A percentile compares a stretch with the other conserved stretches of the same genome.
Conservation (phyloP, 2,797 vertebrate species). For the Cichlasoma orientale region DNA sequence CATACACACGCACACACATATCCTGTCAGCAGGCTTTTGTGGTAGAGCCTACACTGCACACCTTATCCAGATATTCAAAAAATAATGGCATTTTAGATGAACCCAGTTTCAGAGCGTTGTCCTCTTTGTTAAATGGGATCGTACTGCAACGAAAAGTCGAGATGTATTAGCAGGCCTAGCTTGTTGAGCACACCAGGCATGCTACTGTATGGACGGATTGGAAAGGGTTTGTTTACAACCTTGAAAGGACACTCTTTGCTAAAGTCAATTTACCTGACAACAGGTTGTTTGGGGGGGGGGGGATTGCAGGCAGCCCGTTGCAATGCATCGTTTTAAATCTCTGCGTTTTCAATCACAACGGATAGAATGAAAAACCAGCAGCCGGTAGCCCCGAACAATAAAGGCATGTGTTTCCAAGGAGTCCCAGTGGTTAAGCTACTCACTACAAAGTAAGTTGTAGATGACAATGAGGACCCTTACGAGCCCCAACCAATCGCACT, state of each 20-base stretch:
- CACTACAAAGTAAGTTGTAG: slow-evolving; percentile 62
- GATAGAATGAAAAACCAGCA: background rate
- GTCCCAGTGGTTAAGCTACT: slow-evolving; percentile 27
- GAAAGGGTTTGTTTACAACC: slow-evolving; percentile 69
- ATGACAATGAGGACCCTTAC: slow-evolving; percentile 47
- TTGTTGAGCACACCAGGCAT: slow-evolving; percentile 61
- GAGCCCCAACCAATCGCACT: slow-evolving; percentile 37
- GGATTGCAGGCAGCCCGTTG: slow-evolving; percentile 13
- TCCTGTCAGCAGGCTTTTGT: slow-evolving; percentile 38
- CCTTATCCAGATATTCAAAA: slow-evolving; percentile 13
- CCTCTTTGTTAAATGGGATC: slow-evolving; percentile 43
- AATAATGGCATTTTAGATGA: slow-evolving; percentile 17
- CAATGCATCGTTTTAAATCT: slow-evolving; percentile 23
- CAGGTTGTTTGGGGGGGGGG: slow-evolving; percentile 68
- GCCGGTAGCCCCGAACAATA: slow-evolving; percentile 10
- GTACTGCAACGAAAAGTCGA: slow-evolving; percentile 41
- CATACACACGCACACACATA: slow-evolving; percentile 24
- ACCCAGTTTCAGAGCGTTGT: slow-evolving; percentile 8
- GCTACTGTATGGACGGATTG: slow-evolving; percentile 50
- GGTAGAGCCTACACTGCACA: slow-evolving; percentile 37
- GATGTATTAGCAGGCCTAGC: slow-evolving; percentile 65
- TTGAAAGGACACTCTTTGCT: slow-evolving; percentile 58
- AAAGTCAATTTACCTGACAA: slow-evolving; percentile 65
- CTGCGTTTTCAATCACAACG: slow-evolving; percentile 4
- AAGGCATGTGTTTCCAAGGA: slow-evolving; percentile 41